Percentiles rank a stretch among this genome's conserved stretches.
Evolutionary conservation across 2,888 invertebrate species (phyloP).

Genomic region (Plagodis pulveraria): DNA sequence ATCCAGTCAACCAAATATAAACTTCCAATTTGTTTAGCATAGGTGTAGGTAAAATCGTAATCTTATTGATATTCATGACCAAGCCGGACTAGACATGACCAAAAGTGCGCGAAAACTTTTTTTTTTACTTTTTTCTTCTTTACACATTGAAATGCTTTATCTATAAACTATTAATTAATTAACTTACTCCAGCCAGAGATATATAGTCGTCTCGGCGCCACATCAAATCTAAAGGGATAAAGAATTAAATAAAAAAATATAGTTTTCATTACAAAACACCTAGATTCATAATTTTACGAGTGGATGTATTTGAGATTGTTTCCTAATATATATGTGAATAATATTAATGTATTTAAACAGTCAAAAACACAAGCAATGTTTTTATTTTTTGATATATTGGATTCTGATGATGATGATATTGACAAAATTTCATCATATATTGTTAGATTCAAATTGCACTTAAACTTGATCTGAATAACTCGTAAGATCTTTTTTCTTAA

Average conservation of each 20-base stretch:
- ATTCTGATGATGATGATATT: no score
- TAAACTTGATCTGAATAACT: no score
- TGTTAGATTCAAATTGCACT: no score
- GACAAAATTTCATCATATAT: no score
- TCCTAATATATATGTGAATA: neutral
- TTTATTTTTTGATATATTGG: no score
- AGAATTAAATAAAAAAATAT: conserved; percentile 45
- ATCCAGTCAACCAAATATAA: no score
- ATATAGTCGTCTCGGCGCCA: conserved; percentile 39
- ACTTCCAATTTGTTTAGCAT: no score
- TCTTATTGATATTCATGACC: no score
- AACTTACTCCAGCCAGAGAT: conserved; percentile 39
- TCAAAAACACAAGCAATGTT: no score
- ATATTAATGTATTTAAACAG: no score
- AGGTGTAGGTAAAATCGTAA: no score
- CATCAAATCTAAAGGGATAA: conserved; percentile 49
- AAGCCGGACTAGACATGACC: conserved; percentile 17
- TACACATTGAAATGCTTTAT: conserved; percentile 27
- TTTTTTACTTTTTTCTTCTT: conserved; percentile 24
- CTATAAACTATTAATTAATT: conserved; percentile 25
- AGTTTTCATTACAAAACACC: conserved; percentile 28
- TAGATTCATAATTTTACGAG: conserved; percentile 18
- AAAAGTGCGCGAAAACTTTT: conserved; percentile 14
- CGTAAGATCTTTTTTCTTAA: no score
- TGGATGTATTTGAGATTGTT: conserved; percentile 17